phyloP scores from a whole-genome alignment of 2,113 vertebrate genomes.

The Bombycilla garrulus region DNA sequence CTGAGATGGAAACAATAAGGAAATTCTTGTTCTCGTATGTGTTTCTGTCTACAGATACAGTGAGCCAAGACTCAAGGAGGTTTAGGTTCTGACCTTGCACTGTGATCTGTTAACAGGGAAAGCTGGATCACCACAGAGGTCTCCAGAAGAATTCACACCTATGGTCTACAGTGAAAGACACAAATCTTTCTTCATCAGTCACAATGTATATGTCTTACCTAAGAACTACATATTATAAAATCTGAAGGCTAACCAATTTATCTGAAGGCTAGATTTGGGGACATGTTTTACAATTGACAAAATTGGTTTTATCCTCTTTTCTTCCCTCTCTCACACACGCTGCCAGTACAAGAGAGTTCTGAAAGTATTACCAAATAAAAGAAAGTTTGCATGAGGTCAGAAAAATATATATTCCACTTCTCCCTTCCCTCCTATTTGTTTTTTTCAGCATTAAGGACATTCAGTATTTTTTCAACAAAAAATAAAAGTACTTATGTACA shows the following conservation, averaged over 20 bases:
- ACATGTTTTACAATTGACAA: neutral
- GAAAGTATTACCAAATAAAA: neutral
- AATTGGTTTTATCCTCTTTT: neutral
- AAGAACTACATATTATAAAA: neutral
- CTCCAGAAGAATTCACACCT: neutral
- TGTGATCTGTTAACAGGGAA: neutral
- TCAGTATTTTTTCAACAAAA: neutral
- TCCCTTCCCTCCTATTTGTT: neutral
- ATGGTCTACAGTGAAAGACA: neutral
- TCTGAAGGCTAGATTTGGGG: neutral
- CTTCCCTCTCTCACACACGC: neutral
- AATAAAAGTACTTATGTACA: neutral
- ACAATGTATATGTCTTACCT: accelerated
- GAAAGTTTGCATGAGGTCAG: neutral
- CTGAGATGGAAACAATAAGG: neutral
- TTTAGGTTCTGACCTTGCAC: neutral
- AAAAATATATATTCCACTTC: neutral
- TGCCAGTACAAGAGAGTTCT: neutral
- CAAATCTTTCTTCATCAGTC: neutral
- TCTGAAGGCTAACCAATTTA: neutral
- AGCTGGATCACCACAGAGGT: neutral
- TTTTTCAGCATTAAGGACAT: neutral
- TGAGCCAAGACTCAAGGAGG: neutral
- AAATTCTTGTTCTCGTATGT: neutral
- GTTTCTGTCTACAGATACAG: neutral